phyloP scores from a whole-genome alignment of 2,888 invertebrate species.

The Lottia scabra region DNA sequence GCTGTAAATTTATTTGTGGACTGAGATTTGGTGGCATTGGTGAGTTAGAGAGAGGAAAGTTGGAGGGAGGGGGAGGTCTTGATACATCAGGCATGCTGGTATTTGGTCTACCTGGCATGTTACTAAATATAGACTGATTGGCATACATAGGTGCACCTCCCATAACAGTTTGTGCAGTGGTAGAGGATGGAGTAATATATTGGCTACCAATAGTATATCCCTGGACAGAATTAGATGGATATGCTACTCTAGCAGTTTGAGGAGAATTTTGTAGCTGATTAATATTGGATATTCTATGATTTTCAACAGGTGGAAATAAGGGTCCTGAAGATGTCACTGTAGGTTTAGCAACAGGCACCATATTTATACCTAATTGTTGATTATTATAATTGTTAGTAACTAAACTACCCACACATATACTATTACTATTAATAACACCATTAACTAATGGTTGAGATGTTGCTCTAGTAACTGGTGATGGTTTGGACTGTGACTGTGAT shows the following conservation, averaged over 20 bases:
- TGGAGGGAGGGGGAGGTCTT: conserved; percentile 1
- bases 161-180: background rate
- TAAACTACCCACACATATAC: background rate
- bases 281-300: background rate
- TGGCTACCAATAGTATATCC: background rate
- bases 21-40: background rate
- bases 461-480: background rate
- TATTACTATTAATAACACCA: background rate
- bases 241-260: background rate
- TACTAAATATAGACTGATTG: background rate
- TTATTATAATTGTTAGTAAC: background rate
- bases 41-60: background rate
- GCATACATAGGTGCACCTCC: background rate
- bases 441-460: background rate
- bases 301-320: background rate
- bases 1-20: conserved; percentile 3
- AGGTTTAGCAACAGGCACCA: background rate
- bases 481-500: background rate
- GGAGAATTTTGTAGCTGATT: background rate
- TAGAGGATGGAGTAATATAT: too few species aligned
- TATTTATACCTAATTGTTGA: background rate
- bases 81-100: background rate
- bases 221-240: background rate
- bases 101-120: background rate
- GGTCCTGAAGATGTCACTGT: background rate